A percentile compares a stretch with the other conserved stretches of the same genome.
These are phyloP conservation scores for Ennomos erosarius DNA, from an alignment of 2,888 invertebrate species.

Conservation along the genomic window DNA sequence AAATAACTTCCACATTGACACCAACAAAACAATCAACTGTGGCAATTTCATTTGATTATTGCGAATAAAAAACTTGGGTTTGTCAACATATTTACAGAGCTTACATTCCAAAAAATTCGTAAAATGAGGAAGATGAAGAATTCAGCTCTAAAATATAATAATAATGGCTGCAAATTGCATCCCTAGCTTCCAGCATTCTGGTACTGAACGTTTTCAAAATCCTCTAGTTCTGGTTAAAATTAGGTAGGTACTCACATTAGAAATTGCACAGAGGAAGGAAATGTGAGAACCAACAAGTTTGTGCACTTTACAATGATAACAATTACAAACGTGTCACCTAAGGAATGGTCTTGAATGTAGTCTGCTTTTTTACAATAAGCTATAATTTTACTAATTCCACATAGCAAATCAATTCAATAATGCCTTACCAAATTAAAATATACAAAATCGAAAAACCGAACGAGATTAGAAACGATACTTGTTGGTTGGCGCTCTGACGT, in stretches of 20 bases:
- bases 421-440: constrained; percentile 27
- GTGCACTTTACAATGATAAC: constrained; percentile 63
- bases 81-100: constrained; percentile 43
- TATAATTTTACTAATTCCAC: constrained; percentile 25
- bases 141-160: constrained; percentile 23
- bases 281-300: constrained; percentile 51
- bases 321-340: constrained; percentile 47
- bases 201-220: constrained; percentile 13
- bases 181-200: constrained; percentile 12
- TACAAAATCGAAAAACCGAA: too few species aligned
- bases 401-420: constrained; percentile 25
- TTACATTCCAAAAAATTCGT: constrained; percentile 37
- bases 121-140: constrained; percentile 39
- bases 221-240: constrained; percentile 18
- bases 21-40: constrained; percentile 32
- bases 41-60: constrained; percentile 17
- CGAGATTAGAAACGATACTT: too few species aligned
- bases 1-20: constrained; percentile 45
- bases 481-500: too few species aligned
- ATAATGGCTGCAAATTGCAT: constrained; percentile 12
- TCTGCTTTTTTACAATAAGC: constrained; percentile 39
- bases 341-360: constrained; percentile 56
- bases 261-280: constrained; percentile 30
- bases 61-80: constrained; percentile 39
- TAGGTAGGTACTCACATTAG: constrained; percentile 24